Evolutionary conservation across 2,113 vertebrate genomes (phyloP), one percentile per base, ranked within the genome.

Genomic region (Alexandromys fortis): DNA sequence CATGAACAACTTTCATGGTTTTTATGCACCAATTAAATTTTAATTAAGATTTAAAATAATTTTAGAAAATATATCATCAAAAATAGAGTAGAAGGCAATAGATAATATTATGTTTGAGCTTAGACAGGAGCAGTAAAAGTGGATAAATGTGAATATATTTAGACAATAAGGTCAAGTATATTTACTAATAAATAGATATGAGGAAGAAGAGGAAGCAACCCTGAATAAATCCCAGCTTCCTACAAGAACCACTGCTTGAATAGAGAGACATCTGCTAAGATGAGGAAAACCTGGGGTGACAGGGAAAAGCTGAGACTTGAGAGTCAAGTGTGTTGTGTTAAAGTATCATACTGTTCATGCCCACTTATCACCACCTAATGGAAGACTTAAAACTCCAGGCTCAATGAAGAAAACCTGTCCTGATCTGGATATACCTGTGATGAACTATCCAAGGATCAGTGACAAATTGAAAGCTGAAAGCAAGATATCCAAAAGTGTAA

Each of bases 51-150:
- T 28, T 90, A 91, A 38, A 78, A 28, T 90, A 9, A 49, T 28
- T 61, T 93, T 92, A 63, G 11, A 82, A 85, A 55, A 72, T 11
- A 72, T 35, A 73, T 7, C 49, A 4, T 33, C 49, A 42, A 12
- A 10, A 10, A 21, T 77, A 21, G 22, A 78, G 12, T 4, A 85
- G 30, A 70, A 4, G 61, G 30, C 1, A 26, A 19, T 3, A 14
- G 16, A 7, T 5, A 1, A 3, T 42, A 14, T 21, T 26, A 7
- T 67, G 13, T 72, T 67, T 33, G 61, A 86, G 49, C 13, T n/a
- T 73, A 24, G 8, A 12, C 17, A 1, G 14, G 42, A 70, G 3
- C 2, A 13, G n/a, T 70, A 24, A 42, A 35, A 10, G 0, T 45
- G 28, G 38, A 75, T 28, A n/a, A 35, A 33, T 16, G 8, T 14